Base-by-base conservation (phyloP, 2,888 invertebrate genomes). In the Lypha dubia region DNA sequence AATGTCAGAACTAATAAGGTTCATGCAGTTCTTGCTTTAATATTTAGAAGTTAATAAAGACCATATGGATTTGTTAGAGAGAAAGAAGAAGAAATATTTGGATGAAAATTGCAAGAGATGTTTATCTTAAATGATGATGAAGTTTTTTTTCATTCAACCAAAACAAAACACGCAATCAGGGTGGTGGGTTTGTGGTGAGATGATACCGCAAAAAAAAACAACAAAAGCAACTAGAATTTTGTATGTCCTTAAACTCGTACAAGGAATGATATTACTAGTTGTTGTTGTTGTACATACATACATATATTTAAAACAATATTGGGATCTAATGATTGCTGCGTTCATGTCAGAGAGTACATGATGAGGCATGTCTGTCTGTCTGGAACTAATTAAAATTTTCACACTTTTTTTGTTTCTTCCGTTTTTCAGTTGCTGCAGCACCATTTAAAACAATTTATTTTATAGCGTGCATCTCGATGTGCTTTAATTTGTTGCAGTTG, bases 311-410 rank as follows among this genome's bases (percentile, higher is more conserved):
- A 60, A 70, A 53, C 79, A 77, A 65, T 79, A 80, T 80, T 73
- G 67, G 67, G 28, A 41, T 73, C 79, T 49, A 67, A 74, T 71
- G 79, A 79, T 53, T 87, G 86, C 84, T 20, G 22, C n/a, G 1
- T 63, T 41, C 17, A 32, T 3, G 20, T 0, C 32, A 20, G 28
- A 28, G n/a, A 65, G 1, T 44, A 44, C 28, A 60, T 60, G 46
- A 68, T 67, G 68, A 32, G 65, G 17, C 74, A 70, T 71, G 76
- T 84, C 92, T 88, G 76, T 84, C 92, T 88, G 88, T 87, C 89
- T 90, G 90, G 92, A 92, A 93, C 93, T 91, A 93, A 93, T 93
- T 92, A 91, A 89, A 90, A 92, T 92, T 92, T 92, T 91, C 91
- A 92, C 91, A 92, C 92, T 91, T 91, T 88, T 88, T 87, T 86